Conservation (phyloP, 2,888 invertebrate species). For the Caenorhabditis sp. region DNA sequence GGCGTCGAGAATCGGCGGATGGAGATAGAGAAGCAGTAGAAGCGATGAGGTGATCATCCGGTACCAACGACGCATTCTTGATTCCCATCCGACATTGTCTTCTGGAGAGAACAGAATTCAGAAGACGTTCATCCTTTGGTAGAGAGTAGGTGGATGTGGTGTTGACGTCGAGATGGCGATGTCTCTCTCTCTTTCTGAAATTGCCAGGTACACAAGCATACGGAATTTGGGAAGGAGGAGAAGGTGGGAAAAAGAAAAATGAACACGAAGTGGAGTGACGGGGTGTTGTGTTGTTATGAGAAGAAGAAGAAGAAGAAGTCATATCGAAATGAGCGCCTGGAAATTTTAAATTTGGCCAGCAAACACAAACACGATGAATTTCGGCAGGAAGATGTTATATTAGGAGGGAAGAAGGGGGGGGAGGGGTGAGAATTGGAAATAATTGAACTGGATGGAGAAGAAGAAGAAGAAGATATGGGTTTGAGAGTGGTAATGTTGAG, state of each 20-base stretch:
- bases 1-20: constrained; percentile 33
- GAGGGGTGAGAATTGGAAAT: no score
- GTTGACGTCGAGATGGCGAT: no score
- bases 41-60: constrained; percentile 39
- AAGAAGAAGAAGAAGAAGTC: no score
- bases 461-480: no score
- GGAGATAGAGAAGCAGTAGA: constrained; percentile 32
- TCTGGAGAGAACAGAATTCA: constrained; percentile 5
- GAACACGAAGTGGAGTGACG: constrained; percentile 17
- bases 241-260: constrained; percentile 10
- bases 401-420: no score
- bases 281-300: constrained; percentile 27
- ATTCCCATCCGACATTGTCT: neutral
- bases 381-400: constrained; percentile 13
- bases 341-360: constrained; percentile 58
- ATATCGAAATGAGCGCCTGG: neutral
- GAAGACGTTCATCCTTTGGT: neutral
- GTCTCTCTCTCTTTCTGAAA: no score
- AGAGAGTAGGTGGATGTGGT: no score
- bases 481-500: no score
- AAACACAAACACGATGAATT: constrained; percentile 29
- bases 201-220: constrained; percentile 1
- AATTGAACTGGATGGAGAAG: no score
- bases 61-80: constrained; percentile 20
- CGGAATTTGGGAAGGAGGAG: neutral